Conservation (phyloP, 2,797 vertebrate species). For the Ctenochaetus hawaiiensis region DNA sequence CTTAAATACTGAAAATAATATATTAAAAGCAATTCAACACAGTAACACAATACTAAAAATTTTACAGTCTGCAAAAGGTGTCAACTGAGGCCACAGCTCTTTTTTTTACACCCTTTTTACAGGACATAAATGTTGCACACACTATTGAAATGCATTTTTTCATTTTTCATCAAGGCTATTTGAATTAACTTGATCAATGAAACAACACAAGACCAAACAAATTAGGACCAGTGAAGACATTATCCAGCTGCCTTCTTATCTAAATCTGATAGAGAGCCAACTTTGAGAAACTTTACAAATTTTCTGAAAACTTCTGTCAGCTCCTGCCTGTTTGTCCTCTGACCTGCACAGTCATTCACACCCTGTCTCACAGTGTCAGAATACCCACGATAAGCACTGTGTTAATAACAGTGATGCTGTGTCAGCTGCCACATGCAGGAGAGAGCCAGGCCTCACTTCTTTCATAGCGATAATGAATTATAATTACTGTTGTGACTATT, state of each 20-base stretch:
- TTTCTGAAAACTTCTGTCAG: neutral
- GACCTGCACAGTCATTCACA: constrained; percentile 27
- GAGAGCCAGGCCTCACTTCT: constrained; percentile 43
- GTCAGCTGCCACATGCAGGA: constrained; percentile 34
- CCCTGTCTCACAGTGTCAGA: constrained; percentile 47
- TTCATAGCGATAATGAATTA: constrained; percentile 78
- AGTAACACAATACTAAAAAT: neutral
- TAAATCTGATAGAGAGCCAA: neutral
- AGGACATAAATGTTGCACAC: neutral
- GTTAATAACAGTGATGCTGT: constrained; percentile 44
- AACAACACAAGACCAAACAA: constrained; percentile 15
- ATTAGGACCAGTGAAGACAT: neutral
- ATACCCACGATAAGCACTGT: constrained; percentile 40
- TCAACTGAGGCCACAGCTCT: neutral
- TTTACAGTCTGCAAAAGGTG: neutral
- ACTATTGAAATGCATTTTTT: neutral
- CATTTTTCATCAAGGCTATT: neutral
- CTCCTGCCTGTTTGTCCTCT: constrained; percentile 12
- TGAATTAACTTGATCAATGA: neutral
- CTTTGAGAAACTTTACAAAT: constrained; percentile 23
- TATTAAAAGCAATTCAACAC: neutral
- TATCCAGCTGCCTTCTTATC: neutral
- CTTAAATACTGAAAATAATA: neutral
- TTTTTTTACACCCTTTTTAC: neutral
- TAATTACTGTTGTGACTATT: constrained; percentile 75